These are phyloP conservation scores for Carlito syrichta DNA, from an alignment of 2,113 vertebrate genomes.

Conservation along the genomic window DNA sequence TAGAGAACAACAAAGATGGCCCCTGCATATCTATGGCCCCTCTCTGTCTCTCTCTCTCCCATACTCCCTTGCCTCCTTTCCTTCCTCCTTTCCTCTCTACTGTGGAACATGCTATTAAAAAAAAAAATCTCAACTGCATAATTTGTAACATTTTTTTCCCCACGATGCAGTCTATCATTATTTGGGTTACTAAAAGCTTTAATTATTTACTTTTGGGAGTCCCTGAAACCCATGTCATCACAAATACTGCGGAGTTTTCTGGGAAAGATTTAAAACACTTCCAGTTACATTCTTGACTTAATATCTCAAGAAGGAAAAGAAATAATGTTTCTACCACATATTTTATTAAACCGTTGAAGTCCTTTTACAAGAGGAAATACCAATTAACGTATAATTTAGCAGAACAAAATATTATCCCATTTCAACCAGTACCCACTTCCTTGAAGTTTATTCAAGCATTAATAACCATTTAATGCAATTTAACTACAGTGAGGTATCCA, in stretches of 20 bases:
- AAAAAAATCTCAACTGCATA: conserved; percentile 48
- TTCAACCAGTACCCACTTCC: conserved; percentile 88
- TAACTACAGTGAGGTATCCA: conserved; percentile 88
- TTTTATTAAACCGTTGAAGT: conserved; percentile 90
- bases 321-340: conserved; percentile 83
- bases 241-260: conserved; percentile 81
- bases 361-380: conserved; percentile 90
- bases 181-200: conserved; percentile 63
- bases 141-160: conserved; percentile 50
- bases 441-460: conserved; percentile 92
- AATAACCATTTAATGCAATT: conserved; percentile 92
- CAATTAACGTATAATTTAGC: conserved; percentile 91
- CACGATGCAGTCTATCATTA: conserved; percentile 59
- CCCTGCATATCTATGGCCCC: not conserved
- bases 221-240: conserved; percentile 68
- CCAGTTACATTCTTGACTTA: conserved; percentile 82
- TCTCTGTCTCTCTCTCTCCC: not conserved
- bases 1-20: not conserved
- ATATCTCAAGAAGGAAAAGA: conserved; percentile 80
- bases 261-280: conserved; percentile 83
- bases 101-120: conserved; percentile 31
- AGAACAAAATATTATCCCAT: conserved; percentile 90
- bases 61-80: not conserved
- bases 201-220: conserved; percentile 77
- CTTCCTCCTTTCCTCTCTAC: not conserved